Evolutionary conservation across 1,140 invertebrate species (phyloP).

Genomic region (Eriosoma lanigerum): DNA sequence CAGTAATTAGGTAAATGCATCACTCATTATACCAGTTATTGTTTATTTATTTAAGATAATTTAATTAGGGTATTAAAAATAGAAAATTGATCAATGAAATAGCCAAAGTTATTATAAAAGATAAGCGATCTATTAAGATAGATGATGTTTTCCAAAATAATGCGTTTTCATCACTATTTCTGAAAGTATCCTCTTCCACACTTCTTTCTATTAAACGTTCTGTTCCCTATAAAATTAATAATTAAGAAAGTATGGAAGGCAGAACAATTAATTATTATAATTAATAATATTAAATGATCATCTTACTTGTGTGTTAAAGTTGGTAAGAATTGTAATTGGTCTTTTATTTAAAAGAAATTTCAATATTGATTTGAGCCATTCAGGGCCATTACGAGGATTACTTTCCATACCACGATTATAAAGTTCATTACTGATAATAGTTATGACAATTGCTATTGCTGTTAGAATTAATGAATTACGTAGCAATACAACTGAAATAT

Average conservation of each 20-base stretch:
- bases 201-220: slow-evolving; percentile 28
- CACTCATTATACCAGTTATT: too few relatives aligned
- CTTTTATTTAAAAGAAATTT: slow-evolving; percentile 28
- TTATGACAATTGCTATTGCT: slow-evolving; percentile 15
- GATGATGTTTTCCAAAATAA: slow-evolving; percentile 37
- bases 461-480: slow-evolving; percentile 29
- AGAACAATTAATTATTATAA: not conserved
- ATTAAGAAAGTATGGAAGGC: not conserved
- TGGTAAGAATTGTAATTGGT: slow-evolving; percentile 19
- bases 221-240: not conserved
- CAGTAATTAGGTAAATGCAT: too few relatives aligned
- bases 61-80: not conserved
- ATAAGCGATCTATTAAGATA: slow-evolving; percentile 10
- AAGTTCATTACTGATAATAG: slow-evolving; percentile 20
- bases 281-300: not conserved
- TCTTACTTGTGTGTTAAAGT: slow-evolving; percentile 15
- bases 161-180: slow-evolving; percentile 5
- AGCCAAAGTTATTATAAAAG: not conserved
- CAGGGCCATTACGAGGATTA: not conserved
- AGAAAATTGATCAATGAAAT: slow-evolving; percentile 4
- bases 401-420: slow-evolving; percentile 12
- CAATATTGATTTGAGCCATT: slow-evolving; percentile 21
- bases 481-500: slow-evolving; percentile 23
- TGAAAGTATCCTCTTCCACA: not conserved
- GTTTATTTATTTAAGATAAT: not conserved